Evolutionary conservation across 2,888 invertebrate species (phyloP).

Genomic region (Linnaemya tessellans): DNA sequence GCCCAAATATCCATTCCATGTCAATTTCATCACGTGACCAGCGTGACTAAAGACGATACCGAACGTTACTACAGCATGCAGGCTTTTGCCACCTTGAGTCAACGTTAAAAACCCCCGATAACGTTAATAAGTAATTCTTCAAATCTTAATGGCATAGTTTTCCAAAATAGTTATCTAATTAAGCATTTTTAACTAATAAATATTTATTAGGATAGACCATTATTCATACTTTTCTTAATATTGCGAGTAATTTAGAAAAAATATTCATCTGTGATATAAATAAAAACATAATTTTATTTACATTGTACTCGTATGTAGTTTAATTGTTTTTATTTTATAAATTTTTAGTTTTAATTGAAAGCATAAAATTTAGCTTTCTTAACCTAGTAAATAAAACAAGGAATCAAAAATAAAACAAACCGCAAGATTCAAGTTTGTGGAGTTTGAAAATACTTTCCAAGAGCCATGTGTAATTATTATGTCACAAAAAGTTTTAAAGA

Average conservation of each 20-base stretch:
- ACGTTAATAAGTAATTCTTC: neutral
- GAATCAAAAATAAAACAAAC: neutral
- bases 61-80: constrained; percentile 88
- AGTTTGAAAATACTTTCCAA: constrained; percentile 10
- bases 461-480: constrained; percentile 43
- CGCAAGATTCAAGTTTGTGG: constrained; percentile 6
- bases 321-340: constrained; percentile 18
- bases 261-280: constrained; percentile 71
- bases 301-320: neutral
- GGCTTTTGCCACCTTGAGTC: constrained; percentile 84
- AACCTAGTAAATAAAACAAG: constrained; percentile 32
- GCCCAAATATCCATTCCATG: constrained; percentile 93
- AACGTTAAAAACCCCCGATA: constrained; percentile 76
- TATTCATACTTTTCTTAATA: constrained; percentile 12
- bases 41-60: constrained; percentile 88
- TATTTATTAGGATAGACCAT: constrained; percentile 18
- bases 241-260: constrained; percentile 36
- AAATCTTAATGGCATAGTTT: constrained; percentile 19
- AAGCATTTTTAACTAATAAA: constrained; percentile 32
- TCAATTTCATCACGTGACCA: constrained; percentile 92
- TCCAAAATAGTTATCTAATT: neutral
- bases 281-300: constrained; percentile 44
- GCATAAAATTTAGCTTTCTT: constrained; percentile 23
- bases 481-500: constrained; percentile 22
- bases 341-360: constrained; percentile 11